Evolutionary conservation across 2,113 vertebrate species (phyloP).

Genomic region (Oncorhynchus clarkii): DNA sequence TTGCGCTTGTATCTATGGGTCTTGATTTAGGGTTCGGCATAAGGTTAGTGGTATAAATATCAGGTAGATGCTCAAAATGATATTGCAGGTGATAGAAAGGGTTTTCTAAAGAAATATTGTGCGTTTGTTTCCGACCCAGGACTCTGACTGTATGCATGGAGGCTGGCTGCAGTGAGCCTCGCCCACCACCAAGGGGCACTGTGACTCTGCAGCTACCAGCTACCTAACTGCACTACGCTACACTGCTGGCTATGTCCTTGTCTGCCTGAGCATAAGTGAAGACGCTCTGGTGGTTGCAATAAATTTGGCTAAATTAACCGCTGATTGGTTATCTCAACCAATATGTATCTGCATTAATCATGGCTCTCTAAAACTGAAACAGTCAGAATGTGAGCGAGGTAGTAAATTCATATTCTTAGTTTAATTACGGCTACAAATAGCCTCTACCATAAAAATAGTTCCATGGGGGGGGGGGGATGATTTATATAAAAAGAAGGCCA

Average conservation of each 20-base stretch:
- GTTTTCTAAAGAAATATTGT: too few relatives aligned
- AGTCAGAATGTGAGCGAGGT: slow-evolving; percentile 85
- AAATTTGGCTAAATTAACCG: slow-evolving; percentile 99
- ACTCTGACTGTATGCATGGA: not conserved
- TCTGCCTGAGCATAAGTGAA: slow-evolving; percentile 83
- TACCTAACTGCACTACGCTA: not conserved
- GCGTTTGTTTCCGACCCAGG: too few relatives aligned
- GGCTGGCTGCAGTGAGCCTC: slow-evolving; percentile 59
- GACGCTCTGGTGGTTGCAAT: slow-evolving; percentile 86
- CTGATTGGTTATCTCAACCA: slow-evolving; percentile 99
- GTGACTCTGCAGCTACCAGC: slow-evolving; percentile 64
- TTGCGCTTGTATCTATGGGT: too few relatives aligned
- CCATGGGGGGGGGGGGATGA: slow-evolving; percentile 71
- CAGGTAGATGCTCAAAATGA: too few relatives aligned
- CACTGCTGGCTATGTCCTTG: slow-evolving; percentile 76
- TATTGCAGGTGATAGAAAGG: too few relatives aligned
- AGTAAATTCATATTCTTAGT: slow-evolving; percentile 91
- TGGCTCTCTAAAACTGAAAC: slow-evolving; percentile 91
- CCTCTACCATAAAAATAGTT: slow-evolving; percentile 85
- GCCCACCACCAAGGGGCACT: slow-evolving; percentile 82
- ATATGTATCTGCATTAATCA: slow-evolving; percentile 99
- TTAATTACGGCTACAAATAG: slow-evolving; percentile 94
- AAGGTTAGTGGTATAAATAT: too few relatives aligned
- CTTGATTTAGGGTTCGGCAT: too few relatives aligned
- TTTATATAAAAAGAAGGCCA: slow-evolving; percentile 80